Conservation (phyloP, 1,140 invertebrate genomes). For the Helicoverpa zea region DNA sequence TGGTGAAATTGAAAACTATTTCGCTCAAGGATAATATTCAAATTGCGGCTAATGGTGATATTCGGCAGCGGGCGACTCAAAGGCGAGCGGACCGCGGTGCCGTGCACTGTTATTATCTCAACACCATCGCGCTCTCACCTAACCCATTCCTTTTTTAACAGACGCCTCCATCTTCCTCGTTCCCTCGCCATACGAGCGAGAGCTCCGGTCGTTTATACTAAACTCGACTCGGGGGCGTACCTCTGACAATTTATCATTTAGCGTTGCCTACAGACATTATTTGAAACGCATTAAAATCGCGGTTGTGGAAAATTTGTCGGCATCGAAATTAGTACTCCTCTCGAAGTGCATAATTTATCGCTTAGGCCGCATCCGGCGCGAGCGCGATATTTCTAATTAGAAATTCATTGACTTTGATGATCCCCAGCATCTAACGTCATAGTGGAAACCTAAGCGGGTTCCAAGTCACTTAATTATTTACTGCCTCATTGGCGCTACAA, state of each 20-base stretch:
- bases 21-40: slow-evolving; percentile 64
- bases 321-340: slow-evolving; percentile 84
- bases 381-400: slow-evolving; percentile 76
- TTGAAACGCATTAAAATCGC: slow-evolving; percentile 86
- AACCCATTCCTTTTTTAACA: slow-evolving; percentile 82
- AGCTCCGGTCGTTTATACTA: slow-evolving; percentile 75
- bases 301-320: slow-evolving; percentile 84
- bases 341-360: slow-evolving; percentile 83
- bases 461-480: slow-evolving; percentile 16
- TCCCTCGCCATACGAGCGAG: slow-evolving; percentile 65
- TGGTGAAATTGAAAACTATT: slow-evolving; percentile 62
- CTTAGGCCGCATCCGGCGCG: slow-evolving; percentile 74
- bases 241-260: slow-evolving; percentile 85
- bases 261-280: slow-evolving; percentile 85
- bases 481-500: slow-evolving; percentile 4
- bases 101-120: slow-evolving; percentile 84
- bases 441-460: slow-evolving; percentile 16
- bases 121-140: slow-evolving; percentile 79
- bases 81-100: slow-evolving; percentile 63
- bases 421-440: slow-evolving; percentile 2
- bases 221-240: slow-evolving; percentile 80
- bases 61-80: slow-evolving; percentile 76
- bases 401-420: slow-evolving; percentile 79
- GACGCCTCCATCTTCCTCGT: slow-evolving; percentile 75
- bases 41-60: slow-evolving; percentile 75